Conservation (phyloP, 2,113 vertebrate genomes). For the Numenius arquata region DNA sequence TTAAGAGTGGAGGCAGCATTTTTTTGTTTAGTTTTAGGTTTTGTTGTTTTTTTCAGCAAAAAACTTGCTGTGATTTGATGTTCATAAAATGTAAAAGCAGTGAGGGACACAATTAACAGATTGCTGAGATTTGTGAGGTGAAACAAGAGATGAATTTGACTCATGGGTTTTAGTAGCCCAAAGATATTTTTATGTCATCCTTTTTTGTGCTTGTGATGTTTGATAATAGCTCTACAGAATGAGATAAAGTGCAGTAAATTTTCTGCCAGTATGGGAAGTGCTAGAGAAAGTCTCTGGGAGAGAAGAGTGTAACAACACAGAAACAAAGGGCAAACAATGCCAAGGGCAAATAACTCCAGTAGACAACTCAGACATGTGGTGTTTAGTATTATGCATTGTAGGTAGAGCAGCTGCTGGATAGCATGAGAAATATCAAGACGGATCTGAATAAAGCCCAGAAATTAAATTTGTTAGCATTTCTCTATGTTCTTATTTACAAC, state of each 20-base stretch:
- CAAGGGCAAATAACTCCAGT: neutral
- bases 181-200: neutral
- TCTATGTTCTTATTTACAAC: neutral
- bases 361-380: neutral
- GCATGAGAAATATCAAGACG: neutral
- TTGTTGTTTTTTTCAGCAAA: neutral
- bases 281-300: neutral
- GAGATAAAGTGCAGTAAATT: neutral
- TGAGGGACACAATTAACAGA: conserved; percentile 17
- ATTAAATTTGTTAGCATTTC: neutral
- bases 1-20: neutral
- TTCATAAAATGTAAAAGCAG: conserved; percentile 2
- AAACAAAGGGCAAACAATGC: neutral
- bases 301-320: neutral
- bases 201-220: neutral
- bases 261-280: neutral
- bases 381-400: neutral
- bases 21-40: neutral
- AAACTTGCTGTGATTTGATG: neutral
- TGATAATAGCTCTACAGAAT: neutral
- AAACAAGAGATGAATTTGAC: conserved; percentile 5
- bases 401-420: neutral
- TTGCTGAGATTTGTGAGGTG: neutral
- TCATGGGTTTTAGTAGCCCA: neutral
- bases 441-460: neutral